A percentile compares a stretch with the other conserved stretches of the same genome.
Conservation (phyloP, 2,888 invertebrate genomes). For the Mythimna pallens region DNA sequence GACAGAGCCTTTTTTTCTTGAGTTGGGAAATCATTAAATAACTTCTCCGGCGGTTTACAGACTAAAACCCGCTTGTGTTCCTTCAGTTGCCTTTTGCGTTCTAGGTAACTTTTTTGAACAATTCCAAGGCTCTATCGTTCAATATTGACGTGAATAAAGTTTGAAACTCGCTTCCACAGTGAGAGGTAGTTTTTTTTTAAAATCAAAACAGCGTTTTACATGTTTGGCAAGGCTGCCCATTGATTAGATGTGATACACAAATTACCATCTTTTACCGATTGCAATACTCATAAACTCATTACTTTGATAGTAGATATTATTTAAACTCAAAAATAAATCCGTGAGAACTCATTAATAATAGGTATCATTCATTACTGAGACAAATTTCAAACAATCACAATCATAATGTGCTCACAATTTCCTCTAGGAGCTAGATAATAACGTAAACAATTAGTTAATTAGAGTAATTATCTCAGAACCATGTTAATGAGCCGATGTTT, state of each 20-base stretch:
- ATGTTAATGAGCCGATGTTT: slow-evolving; percentile 24
- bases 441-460: slow-evolving; percentile 25
- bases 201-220: background rate
- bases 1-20: no score
- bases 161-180: no score
- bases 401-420: slow-evolving; percentile 25
- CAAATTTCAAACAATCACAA: slow-evolving; percentile 11
- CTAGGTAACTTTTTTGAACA: no score
- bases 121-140: no score
- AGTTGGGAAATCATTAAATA: no score
- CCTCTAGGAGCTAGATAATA: background rate
- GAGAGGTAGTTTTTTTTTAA: background rate
- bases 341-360: slow-evolving; percentile 10
- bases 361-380: background rate
- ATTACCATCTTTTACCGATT: no score
- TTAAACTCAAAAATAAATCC: background rate
- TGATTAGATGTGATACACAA: background rate
- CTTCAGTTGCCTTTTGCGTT: no score
- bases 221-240: background rate
- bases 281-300: no score
- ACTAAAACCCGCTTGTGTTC: no score
- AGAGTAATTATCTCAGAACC: slow-evolving; percentile 23
- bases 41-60: no score
- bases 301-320: background rate
- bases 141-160: no score